Evolutionary conservation across 1,140 invertebrate species (phyloP).

Genomic region (Pseudomyrmex gracilis): DNA sequence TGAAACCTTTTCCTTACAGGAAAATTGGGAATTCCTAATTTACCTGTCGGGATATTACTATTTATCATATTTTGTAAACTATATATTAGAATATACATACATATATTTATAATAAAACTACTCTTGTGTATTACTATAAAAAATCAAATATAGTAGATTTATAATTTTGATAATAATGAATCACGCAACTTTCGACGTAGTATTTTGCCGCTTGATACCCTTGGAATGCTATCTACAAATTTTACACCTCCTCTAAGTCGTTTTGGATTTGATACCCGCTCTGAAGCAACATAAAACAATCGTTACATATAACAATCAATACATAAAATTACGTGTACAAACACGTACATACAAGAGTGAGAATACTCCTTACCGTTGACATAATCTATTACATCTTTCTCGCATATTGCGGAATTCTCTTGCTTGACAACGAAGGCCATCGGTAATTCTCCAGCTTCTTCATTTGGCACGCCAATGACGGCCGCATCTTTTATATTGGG

Average conservation of each 20-base stretch:
- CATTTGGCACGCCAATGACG: conserved; percentile 90
- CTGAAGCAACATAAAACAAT: conserved; percentile 69
- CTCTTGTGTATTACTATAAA: no score
- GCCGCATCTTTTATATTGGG: conserved; percentile 89
- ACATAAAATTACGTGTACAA: conserved; percentile 7
- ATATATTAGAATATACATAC: no score
- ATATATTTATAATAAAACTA: no score
- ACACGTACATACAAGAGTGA: not conserved
- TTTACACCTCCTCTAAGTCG: conserved; percentile 87
- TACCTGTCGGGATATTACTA: no score
- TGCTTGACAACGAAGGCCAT: conserved; percentile 89
- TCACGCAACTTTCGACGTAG: conserved; percentile 87
- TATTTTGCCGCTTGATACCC: conserved; percentile 89
- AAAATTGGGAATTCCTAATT: no score
- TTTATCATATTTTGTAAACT: no score
- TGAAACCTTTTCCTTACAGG: no score
- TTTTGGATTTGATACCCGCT: conserved; percentile 83
- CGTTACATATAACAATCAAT: not conserved
- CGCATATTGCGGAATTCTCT: conserved; percentile 81
- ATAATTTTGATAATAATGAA: conserved; percentile 76
- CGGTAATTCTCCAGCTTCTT: conserved; percentile 89
- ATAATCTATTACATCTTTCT: conserved; percentile 84
- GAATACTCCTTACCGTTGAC: conserved; percentile 80
- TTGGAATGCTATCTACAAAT: conserved; percentile 89
- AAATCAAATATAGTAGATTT: conserved; percentile 11